phyloP scores from a whole-genome alignment of 2,113 vertebrate genomes.

The Hirundichthys speculiger region DNA sequence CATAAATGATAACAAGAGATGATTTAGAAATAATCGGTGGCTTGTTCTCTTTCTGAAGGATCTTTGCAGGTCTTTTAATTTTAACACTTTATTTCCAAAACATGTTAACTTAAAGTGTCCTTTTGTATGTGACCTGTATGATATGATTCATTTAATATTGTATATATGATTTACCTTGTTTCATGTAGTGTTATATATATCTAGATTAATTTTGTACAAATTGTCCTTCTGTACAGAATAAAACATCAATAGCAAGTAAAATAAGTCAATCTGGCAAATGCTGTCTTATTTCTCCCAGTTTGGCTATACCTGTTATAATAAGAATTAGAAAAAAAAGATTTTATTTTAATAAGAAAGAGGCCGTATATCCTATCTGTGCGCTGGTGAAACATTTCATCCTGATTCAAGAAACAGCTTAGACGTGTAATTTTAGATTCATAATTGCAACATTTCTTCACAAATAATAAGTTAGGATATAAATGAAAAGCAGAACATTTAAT shows the following conservation, averaged over 20 bases:
- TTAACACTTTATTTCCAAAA: constrained; percentile 82
- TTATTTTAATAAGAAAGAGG: too few species aligned
- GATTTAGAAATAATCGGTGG: constrained; percentile 79
- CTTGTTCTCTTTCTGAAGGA: constrained; percentile 82
- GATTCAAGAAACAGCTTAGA: too few species aligned
- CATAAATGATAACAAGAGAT: constrained; percentile 39
- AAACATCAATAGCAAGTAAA: constrained; percentile 79
- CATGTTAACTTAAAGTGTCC: constrained; percentile 92
- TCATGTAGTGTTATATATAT: constrained; percentile 97
- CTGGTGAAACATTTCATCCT: too few species aligned
- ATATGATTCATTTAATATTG: constrained; percentile 96
- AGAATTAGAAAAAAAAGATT: too few species aligned
- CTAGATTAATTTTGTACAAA: constrained; percentile 99
- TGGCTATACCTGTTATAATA: too few species aligned
- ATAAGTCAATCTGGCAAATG: constrained; percentile 74
- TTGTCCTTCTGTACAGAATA: constrained; percentile 98
- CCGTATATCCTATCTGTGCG: too few species aligned
- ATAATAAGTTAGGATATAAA: too few species aligned
- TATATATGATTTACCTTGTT: constrained; percentile 99
- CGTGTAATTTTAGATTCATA: too few species aligned
- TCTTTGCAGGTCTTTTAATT: constrained; percentile 77
- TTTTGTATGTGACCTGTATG: constrained; percentile 95
- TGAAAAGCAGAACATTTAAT: too few species aligned
- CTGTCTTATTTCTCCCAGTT: neutral
- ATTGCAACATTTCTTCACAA: too few species aligned